Evolutionary conservation across 2,888 invertebrate genomes (phyloP), one percentile per base, ranked within the genome.

Genomic region (Andricus quercusramuli): DNA sequence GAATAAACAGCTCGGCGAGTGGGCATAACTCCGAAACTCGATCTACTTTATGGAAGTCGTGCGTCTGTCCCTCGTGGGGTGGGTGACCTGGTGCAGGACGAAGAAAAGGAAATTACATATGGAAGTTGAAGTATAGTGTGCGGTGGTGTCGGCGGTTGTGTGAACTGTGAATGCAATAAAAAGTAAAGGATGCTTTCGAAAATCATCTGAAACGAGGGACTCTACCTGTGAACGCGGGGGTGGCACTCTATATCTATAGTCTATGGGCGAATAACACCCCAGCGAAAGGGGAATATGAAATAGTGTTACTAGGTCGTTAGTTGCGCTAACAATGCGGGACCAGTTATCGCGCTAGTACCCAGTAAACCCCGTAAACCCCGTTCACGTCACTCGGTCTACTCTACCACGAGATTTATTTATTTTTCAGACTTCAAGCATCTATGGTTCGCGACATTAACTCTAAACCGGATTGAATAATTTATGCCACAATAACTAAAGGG

Each of bases 251-350:
- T 37, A 79, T n/a, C n/a, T n/a, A n/a, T n/a, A n/a, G n/a, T n/a
- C n/a, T n/a, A n/a, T n/a, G n/a, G 78, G 77, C n/a, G 59, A 79
- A 66, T n/a, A 47, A 62, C 25, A 51, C 47, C 47, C n/a, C 41
- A 51, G 47, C 78, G 77, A 79, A 77, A 80, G 83, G 81, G 82
- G 83, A 82, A 84, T 83, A 87, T 86, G 85, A 88, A 88, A 87
- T 87, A 87, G 86, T 86, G 84, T 86, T 84, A 86, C 85, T 84
- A 83, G 86, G 85, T 87, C 86, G 87, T 88, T 89, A 87, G 87
- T 85, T 80, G 81, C 81, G 78, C 78, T 78, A 80, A 85, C 83
- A 84, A 84, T 85, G 83, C 77, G 81, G 83, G 83, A 80, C 85
- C 86, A 83, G 84, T 86, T 85, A 84, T 84, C 79, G 81, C 83